Percentiles rank a stretch among this genome's conserved stretches.
Conservation (phyloP, 2,797 vertebrate species). For the Sebastes steindachneri region DNA sequence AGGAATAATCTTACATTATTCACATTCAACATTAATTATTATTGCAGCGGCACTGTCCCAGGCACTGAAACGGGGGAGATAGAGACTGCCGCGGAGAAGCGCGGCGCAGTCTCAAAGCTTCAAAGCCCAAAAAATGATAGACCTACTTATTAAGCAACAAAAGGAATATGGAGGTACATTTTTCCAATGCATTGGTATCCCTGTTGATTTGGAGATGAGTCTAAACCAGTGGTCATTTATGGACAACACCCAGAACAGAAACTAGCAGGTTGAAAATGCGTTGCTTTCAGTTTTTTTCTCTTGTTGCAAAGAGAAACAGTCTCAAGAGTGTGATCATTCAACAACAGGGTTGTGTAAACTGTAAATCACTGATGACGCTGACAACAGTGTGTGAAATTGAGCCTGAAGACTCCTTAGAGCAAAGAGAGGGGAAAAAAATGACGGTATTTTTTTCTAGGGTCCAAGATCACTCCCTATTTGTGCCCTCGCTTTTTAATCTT, state of each 20-base stretch:
- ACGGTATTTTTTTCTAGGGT: not conserved
- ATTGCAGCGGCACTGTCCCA: no score
- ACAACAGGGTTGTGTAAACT: not conserved
- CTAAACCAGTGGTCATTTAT: not conserved
- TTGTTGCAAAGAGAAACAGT: not conserved
- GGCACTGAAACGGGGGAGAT: no score
- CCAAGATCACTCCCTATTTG: not conserved
- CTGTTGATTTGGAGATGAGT: not conserved
- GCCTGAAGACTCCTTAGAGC: not conserved
- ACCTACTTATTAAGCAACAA: not conserved
- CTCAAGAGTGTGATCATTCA: not conserved
- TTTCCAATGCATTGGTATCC: not conserved
- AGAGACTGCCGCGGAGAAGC: no score
- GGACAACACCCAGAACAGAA: not conserved
- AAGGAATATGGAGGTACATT: not conserved
- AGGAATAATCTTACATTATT: no score
- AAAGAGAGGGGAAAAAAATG: fast-evolving
- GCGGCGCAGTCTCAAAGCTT: no score
- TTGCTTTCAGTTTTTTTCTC: not conserved
- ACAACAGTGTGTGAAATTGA: not conserved
- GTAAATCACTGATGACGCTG: not conserved
- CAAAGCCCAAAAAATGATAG: no score
- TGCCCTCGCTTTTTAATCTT: not conserved
- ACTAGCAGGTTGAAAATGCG: not conserved
- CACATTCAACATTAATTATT: no score